These are phyloP conservation scores for Glossophaga mutica DNA, from an alignment of 2,797 vertebrate species.

Conservation along the genomic window DNA sequence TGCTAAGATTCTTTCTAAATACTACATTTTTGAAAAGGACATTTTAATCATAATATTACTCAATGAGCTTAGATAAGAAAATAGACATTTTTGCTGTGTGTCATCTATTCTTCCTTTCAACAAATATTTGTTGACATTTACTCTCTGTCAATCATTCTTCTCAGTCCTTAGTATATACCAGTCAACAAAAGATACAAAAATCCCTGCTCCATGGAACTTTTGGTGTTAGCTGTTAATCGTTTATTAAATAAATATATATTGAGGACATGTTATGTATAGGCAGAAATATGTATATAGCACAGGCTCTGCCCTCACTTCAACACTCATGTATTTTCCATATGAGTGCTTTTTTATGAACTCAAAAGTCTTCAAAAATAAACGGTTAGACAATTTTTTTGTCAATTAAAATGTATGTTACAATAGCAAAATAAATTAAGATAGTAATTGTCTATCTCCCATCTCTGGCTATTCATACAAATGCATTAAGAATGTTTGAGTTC, in stretches of 20 bases:
- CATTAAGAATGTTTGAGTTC: conserved; percentile 63
- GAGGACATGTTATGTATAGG: background rate
- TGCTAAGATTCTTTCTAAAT: background rate
- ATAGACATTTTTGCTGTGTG: background rate
- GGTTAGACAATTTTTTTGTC: conserved; percentile 31
- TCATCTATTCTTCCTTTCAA: background rate
- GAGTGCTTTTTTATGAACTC: background rate
- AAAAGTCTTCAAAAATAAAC: conserved; percentile 31
- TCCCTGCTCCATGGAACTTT: background rate
- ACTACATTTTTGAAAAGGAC: background rate
- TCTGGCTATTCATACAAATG: conserved; percentile 60
- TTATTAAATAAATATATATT: background rate
- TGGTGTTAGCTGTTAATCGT: background rate
- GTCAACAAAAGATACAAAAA: background rate
- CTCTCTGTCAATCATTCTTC: background rate
- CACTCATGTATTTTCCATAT: background rate
- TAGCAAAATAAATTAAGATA: conserved; percentile 73
- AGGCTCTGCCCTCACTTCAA: background rate
- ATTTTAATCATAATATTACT: background rate
- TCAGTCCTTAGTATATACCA: background rate
- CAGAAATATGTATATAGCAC: background rate
- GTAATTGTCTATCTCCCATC: conserved; percentile 48
- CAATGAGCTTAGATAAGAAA: background rate
- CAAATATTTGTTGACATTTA: background rate
- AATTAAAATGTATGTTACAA: conserved; percentile 59